phyloP scores from a whole-genome alignment of 2,113 vertebrate species.

The Amia ocellicauda region DNA sequence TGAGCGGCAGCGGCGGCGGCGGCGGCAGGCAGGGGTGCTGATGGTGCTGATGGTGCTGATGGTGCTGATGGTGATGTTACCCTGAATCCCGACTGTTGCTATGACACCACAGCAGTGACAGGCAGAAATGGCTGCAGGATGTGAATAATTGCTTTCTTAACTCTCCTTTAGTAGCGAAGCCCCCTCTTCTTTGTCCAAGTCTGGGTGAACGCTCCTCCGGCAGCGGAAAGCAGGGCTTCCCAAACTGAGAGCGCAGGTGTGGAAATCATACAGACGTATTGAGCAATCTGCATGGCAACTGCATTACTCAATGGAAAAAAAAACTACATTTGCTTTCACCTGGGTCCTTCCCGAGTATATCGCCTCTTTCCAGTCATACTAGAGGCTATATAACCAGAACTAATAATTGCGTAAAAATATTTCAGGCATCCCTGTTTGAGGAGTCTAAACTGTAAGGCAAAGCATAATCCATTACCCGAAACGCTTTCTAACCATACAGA shows the following conservation, averaged over 20 bases:
- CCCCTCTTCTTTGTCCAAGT: constrained; percentile 17
- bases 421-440: too few species aligned
- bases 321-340: background rate
- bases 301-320: background rate
- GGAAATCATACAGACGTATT: background rate
- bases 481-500: too few species aligned
- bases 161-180: constrained; percentile 17
- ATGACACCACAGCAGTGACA: constrained; percentile 67
- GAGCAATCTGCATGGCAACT: background rate
- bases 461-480: too few species aligned
- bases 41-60: constrained; percentile 9
- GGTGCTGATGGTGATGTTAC: constrained; percentile 35
- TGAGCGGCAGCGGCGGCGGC: too few species aligned
- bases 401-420: background rate
- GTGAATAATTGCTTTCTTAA: constrained; percentile 45
- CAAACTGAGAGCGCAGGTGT: background rate
- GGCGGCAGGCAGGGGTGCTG: constrained; percentile 17
- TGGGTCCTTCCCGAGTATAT: background rate
- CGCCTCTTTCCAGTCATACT: too few species aligned
- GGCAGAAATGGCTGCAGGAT: constrained; percentile 61
- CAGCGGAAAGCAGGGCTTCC: background rate
- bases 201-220: background rate
- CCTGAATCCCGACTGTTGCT: constrained; percentile 59
- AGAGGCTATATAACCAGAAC: too few species aligned
- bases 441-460: too few species aligned